Conservation (phyloP, 2,113 vertebrate genomes). For the Irena cyanogastra region DNA sequence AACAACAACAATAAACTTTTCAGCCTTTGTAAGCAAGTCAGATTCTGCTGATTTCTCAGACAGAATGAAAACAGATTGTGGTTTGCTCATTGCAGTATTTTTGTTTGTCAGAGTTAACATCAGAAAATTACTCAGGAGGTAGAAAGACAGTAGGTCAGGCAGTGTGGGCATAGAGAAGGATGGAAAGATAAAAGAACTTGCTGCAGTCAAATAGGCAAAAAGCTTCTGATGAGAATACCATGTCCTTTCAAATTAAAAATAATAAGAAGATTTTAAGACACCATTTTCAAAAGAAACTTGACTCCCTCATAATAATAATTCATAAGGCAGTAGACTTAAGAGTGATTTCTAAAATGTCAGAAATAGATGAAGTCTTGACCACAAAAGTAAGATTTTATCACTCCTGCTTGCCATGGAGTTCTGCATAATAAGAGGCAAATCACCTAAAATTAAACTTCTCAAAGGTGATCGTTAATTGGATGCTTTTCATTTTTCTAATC, state of each 20-base stretch:
- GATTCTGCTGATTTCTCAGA: background rate
- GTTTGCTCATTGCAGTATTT: background rate
- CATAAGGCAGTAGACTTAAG: background rate
- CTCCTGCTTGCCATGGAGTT: background rate
- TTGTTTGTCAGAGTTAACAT: slow-evolving; percentile 30
- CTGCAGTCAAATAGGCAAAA: background rate
- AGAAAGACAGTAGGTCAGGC: background rate
- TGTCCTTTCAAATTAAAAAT: background rate
- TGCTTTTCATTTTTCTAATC: background rate
- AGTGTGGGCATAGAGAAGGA: background rate
- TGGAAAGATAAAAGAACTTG: slow-evolving; percentile 11
- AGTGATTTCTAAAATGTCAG: background rate
- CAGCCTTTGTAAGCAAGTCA: background rate
- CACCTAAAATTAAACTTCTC: background rate
- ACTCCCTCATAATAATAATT: background rate
- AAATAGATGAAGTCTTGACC: background rate
- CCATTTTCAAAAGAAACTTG: background rate
- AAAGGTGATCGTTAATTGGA: background rate
- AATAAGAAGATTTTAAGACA: background rate
- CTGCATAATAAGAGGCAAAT: background rate
- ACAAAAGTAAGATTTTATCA: background rate
- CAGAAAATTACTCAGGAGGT: slow-evolving; percentile 32
- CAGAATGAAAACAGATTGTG: background rate
- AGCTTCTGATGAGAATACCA: background rate
- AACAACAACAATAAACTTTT: background rate